These are phyloP conservation scores for Caenorhabditis sp. DNA, from an alignment of 2,888 invertebrate species.

Conservation along the genomic window DNA sequence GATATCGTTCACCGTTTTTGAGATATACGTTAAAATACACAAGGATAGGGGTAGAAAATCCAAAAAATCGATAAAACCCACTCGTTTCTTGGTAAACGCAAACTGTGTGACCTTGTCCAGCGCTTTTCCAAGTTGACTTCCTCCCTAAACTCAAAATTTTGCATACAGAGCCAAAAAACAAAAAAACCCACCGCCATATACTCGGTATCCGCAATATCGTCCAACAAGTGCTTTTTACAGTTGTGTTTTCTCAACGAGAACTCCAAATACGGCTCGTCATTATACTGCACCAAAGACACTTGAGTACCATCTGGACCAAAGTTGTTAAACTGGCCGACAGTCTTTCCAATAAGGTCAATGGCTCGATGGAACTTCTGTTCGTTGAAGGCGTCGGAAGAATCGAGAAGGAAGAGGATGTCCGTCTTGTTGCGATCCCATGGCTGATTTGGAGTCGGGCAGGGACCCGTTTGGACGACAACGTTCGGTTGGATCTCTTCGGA, in stretches of 20 bases:
- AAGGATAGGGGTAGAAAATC: not conserved
- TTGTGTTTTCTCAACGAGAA: constrained; percentile 79
- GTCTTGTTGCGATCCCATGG: constrained; percentile 64
- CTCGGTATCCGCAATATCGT: constrained; percentile 77
- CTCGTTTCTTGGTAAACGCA: constrained; percentile 78
- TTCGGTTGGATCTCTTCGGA: constrained; percentile 62
- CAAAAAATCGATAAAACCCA: constrained; percentile 43
- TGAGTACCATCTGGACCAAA: constrained; percentile 79
- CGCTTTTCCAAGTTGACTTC: constrained; percentile 74
- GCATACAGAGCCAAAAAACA: too few relatives aligned
- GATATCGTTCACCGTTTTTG: too few relatives aligned
- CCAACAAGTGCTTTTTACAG: constrained; percentile 75
- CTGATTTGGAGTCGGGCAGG: constrained; percentile 74
- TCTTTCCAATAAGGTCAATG: constrained; percentile 74
- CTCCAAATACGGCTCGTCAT: constrained; percentile 78
- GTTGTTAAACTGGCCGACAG: constrained; percentile 74
- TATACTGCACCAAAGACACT: constrained; percentile 79
- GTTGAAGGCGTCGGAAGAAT: constrained; percentile 75
- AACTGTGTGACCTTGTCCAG: constrained; percentile 76
- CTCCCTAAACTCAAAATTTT: constrained; percentile 61
- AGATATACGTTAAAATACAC: too few relatives aligned
- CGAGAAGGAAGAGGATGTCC: constrained; percentile 79
- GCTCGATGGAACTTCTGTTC: constrained; percentile 74
- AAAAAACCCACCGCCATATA: constrained; percentile 72
- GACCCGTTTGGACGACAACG: constrained; percentile 46